Evolutionary conservation across 2,797 vertebrate genomes (phyloP).

Genomic region (Masticophis lateralis): DNA sequence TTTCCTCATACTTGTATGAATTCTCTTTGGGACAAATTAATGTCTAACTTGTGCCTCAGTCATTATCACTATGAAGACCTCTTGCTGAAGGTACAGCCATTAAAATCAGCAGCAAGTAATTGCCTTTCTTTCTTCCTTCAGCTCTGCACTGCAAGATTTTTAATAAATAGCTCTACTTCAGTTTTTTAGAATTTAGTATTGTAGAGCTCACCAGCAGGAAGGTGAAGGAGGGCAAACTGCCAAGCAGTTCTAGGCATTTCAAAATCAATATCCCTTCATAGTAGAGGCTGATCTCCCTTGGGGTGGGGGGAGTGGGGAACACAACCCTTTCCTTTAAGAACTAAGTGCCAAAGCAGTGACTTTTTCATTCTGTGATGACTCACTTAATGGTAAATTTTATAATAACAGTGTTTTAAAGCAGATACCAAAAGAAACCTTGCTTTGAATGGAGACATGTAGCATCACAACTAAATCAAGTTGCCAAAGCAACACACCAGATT

Average conservation of each 20-base stretch:
- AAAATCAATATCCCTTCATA: not conserved
- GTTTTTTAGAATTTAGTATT: slow-evolving; percentile 24
- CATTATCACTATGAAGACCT: not conserved
- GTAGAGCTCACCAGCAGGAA: slow-evolving; percentile 12
- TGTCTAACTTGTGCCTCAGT: not conserved
- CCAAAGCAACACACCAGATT: not conserved
- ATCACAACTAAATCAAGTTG: not conserved
- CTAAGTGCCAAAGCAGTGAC: slow-evolving; percentile 3
- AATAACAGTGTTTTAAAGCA: not conserved
- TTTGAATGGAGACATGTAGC: not conserved
- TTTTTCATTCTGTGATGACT: slow-evolving; percentile 28
- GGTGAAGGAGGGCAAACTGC: slow-evolving; percentile 26
- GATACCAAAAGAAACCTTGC: not conserved
- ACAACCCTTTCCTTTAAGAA: slow-evolving; percentile 11
- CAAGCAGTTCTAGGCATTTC: slow-evolving; percentile 27
- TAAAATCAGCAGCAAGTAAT: not conserved
- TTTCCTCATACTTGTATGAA: not conserved
- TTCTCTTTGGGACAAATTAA: slow-evolving; percentile 24
- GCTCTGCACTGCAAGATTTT: slow-evolving; percentile 16
- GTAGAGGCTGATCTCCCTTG: slow-evolving; percentile 5
- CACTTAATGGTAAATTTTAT: slow-evolving; percentile 23
- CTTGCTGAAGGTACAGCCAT: not conserved
- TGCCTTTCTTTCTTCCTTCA: slow-evolving; percentile 24
- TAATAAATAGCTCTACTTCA: slow-evolving; percentile 22
- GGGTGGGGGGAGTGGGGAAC: not conserved